Conservation (phyloP, 1,140 invertebrate species). For the Cherax quadricarinatus region DNA sequence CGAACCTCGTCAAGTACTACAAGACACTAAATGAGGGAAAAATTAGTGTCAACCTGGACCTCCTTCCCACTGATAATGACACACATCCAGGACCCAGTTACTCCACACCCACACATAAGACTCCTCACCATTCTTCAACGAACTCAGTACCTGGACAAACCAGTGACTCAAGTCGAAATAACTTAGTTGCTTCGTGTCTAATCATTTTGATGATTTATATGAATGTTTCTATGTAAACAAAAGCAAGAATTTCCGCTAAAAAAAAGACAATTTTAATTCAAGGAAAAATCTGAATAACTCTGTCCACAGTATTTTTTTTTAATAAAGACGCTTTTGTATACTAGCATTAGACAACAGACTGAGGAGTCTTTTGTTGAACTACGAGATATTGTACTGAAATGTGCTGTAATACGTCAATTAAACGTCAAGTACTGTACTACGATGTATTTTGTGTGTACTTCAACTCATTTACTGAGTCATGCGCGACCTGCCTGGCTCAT, state of each 20-base stretch:
- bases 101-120: neutral
- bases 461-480: no score
- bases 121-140: neutral
- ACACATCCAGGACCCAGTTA: constrained; percentile 19
- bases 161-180: neutral
- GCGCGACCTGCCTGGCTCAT: no score
- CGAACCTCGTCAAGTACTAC: constrained; percentile 12
- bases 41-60: constrained; percentile 28
- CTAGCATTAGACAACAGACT: neutral
- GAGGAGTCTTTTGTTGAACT: neutral
- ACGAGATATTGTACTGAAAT: neutral
- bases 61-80: neutral
- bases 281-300: neutral
- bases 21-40: neutral
- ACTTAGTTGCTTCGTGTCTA: neutral
- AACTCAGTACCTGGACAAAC: neutral
- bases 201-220: neutral
- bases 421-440: no score
- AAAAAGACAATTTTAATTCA: neutral
- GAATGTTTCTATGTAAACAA: neutral
- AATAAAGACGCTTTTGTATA: neutral
- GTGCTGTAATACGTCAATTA: no score
- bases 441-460: no score
- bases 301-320: no score
- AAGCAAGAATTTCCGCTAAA: neutral